Percentiles rank a stretch among this genome's conserved stretches.
phyloP scores from a whole-genome alignment of 2,797 vertebrate genomes.

The Chaetodon trifasciatus region DNA sequence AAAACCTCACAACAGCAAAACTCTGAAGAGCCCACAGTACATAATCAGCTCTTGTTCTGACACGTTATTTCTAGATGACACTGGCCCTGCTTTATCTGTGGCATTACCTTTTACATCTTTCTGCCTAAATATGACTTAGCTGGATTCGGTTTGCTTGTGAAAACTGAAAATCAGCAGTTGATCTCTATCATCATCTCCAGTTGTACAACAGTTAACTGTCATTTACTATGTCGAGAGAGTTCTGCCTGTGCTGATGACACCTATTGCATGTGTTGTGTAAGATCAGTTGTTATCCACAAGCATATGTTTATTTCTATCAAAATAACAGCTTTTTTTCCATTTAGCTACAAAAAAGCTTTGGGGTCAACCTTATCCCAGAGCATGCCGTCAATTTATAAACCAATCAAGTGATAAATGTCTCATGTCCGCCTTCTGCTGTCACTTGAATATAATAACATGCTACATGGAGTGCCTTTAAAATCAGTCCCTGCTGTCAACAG shows the following conservation, averaged over 20 bases:
- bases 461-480: neutral
- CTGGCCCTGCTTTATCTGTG: neutral
- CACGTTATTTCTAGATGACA: neutral
- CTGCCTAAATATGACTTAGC: conserved; percentile 4
- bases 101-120: conserved; percentile 13
- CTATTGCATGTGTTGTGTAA: neutral
- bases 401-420: neutral
- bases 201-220: neutral
- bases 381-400: neutral
- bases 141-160: neutral
- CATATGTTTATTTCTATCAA: neutral
- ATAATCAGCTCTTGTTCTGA: conserved; percentile 14
- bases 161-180: conserved; percentile 14
- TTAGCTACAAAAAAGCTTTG: neutral
- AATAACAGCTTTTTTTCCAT: neutral
- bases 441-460: neutral
- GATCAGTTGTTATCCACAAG: neutral
- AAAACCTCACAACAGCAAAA: conserved; percentile 2
- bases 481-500: neutral
- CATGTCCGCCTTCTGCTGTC: neutral
- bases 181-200: neutral
- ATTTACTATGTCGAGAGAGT: neutral
- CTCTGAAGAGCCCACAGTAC: neutral
- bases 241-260: neutral
- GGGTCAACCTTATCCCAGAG: neutral